Evolutionary conservation across 1,140 invertebrate species (phyloP).

Genomic region (Atta texana): DNA sequence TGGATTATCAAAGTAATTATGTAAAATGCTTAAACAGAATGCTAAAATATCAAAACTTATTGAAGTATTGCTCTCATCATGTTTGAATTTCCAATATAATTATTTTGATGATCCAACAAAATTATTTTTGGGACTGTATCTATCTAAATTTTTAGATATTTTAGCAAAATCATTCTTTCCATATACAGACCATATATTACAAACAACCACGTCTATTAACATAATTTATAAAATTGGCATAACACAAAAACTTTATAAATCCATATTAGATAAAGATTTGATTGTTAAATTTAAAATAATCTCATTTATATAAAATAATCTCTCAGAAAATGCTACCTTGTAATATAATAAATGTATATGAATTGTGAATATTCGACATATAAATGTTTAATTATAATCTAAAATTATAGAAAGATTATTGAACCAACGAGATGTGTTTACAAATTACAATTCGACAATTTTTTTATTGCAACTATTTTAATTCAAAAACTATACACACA

Average conservation of each 20-base stretch:
- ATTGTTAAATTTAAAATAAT: slow-evolving; percentile 14
- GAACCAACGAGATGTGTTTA: background rate
- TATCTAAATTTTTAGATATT: too few relatives aligned
- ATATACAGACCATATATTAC: background rate
- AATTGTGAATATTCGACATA: background rate
- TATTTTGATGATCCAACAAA: too few relatives aligned
- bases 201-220: background rate
- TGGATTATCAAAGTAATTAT: too few relatives aligned
- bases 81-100: too few relatives aligned
- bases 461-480: background rate
- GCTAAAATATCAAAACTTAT: too few relatives aligned
- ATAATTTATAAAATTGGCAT: background rate
- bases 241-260: background rate
- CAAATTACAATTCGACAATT: background rate
- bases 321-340: background rate
- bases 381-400: background rate
- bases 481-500: background rate
- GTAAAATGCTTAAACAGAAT: too few relatives aligned
- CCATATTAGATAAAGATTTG: background rate
- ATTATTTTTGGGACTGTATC: too few relatives aligned
- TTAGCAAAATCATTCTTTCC: too few relatives aligned
- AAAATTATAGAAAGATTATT: background rate
- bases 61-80: too few relatives aligned
- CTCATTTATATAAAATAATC: background rate
- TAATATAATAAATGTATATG: background rate